Base-by-base conservation (phyloP, 2,888 invertebrate genomes). In the Synanthedon formicaeformis region DNA sequence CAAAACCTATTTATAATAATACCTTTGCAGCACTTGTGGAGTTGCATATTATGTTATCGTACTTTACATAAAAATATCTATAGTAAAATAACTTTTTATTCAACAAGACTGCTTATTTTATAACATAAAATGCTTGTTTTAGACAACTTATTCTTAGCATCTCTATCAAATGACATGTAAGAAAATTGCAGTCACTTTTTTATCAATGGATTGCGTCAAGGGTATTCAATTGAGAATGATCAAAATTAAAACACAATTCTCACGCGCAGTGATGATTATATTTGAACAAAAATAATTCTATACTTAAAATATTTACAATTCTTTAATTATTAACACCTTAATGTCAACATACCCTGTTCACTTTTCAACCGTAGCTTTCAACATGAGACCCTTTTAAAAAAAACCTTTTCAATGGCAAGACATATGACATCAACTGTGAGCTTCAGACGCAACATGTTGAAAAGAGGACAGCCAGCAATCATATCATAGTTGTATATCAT, bases 201-300 rank as follows among this genome's bases (percentile, higher is more conserved):
- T 23, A 23, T 23, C 4, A n/a, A n/a, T n/a, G n/a, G n/a, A n/a
- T n/a, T n/a, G n/a, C n/a, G n/a, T n/a, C n/a, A n/a, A n/a, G n/a
- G n/a, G n/a, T n/a, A n/a, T n/a, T n/a, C 23, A 4, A 12, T 45
- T 45, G 6, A 45, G 14, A 41, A 41, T 45, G 4, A 52, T 48
- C 4, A 52, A 16, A 76, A 66, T 67, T 52, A 54, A 79, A 80
- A 75, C 61, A 66, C 58, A 59, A 63, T 65, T 64, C 64, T 82
- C 85, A 84, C 85, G 74, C 74, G 52, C 51, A 74, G 84, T 86
- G 82, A 85, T 66, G n/a, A 63, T 86, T 85, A 81, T 81, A 81
- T 83, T 78, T 84, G 84, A 86, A 87, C 86, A 86, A 84, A 86
- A 84, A 85, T 85, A 84, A 72, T 84, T 78, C 68, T 52, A 57